Evolutionary conservation across 2,888 invertebrate genomes (phyloP), one percentile per base, ranked within the genome.

Genomic region (Bellardia pandia): DNA sequence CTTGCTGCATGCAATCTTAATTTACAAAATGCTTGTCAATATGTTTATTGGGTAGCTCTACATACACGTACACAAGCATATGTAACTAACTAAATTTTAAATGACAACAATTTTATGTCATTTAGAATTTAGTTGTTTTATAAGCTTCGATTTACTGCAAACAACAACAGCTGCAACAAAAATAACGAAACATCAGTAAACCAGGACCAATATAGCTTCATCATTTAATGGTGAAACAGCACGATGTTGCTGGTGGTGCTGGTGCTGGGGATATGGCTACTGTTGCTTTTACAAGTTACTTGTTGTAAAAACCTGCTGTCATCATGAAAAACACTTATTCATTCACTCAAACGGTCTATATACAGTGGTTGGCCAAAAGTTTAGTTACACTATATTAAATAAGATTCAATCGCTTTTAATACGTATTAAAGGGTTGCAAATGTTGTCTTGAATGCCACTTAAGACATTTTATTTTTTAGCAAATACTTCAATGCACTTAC

Each of bases 261-360:
- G 37, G 13, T 56, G 53, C 23, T 42, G n/a, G n/a, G n/a, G 33
- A 23, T n/a, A 16, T 74, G 51, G 66, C 58, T 60, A 64, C 66
- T 72, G 40, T 30, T 37, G 16, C 11, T 37, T 71, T 53, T 60
- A 51, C 71, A 76, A 78, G 69, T 69, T 45, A 80, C 64, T 77
- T 40, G 56, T 30, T 51, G 14, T 51, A 58, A 53, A 64, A 78
- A 76, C 60, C 64, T 76, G 76, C 83, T 80, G 84, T 86, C 84
- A 80, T 68, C 83, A 45, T 23, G 6, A 14, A 1, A 56, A 14
- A 62, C n/a, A 72, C 14, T 62, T 33, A 16, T 64, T 53, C 53
- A 14, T 16, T 40, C 14, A 45, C 23, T 53, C 13, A 42, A 23
- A 23, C 23, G 23, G 23, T 42, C 30, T 30, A 30, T 5, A 11